phyloP scores from a whole-genome alignment of 2,113 vertebrate genomes.

The Etheostoma spectabile region DNA sequence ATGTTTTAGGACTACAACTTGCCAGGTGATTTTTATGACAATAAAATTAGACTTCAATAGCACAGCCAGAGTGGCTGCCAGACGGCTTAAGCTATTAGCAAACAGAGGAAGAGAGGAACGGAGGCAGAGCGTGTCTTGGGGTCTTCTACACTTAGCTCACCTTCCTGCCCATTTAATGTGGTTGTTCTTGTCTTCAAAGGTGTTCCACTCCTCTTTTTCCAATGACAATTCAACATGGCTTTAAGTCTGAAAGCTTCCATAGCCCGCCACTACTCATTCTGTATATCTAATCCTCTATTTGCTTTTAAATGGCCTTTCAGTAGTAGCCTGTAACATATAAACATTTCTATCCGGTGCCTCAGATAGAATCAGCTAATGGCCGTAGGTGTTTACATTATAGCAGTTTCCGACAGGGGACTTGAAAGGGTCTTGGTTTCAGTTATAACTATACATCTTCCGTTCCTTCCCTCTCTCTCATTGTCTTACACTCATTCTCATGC shows the following conservation, averaged over 20 bases:
- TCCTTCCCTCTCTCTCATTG: constrained; percentile 36
- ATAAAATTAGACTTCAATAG: constrained; percentile 78
- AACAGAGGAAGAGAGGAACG: constrained; percentile 60
- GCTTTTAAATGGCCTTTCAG: constrained; percentile 78
- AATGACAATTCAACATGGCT: constrained; percentile 65
- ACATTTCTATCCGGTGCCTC: constrained; percentile 78
- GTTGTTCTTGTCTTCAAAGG: constrained; percentile 73
- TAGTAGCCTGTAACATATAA: constrained; percentile 79
- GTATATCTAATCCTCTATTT: constrained; percentile 74
- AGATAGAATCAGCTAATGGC: constrained; percentile 82
- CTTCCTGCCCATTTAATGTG: constrained; percentile 73
- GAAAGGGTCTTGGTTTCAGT: constrained; percentile 74
- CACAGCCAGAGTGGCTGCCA: constrained; percentile 68
- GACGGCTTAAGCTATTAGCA: constrained; percentile 66
- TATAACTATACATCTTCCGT: constrained; percentile 70
- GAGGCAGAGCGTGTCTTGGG: constrained; percentile 62
- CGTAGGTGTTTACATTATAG: constrained; percentile 82
- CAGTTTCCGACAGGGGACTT: constrained; percentile 78
- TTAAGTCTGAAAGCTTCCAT: constrained; percentile 54
- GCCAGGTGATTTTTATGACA: constrained; percentile 79
- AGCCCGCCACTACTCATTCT: constrained; percentile 63
- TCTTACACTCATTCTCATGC: constrained; percentile 34
- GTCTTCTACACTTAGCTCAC: constrained; percentile 64
- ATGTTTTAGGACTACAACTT: constrained; percentile 58
- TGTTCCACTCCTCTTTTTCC: constrained; percentile 57